Conservation (phyloP, 2,888 invertebrate species). For the Apamea epomidion region DNA sequence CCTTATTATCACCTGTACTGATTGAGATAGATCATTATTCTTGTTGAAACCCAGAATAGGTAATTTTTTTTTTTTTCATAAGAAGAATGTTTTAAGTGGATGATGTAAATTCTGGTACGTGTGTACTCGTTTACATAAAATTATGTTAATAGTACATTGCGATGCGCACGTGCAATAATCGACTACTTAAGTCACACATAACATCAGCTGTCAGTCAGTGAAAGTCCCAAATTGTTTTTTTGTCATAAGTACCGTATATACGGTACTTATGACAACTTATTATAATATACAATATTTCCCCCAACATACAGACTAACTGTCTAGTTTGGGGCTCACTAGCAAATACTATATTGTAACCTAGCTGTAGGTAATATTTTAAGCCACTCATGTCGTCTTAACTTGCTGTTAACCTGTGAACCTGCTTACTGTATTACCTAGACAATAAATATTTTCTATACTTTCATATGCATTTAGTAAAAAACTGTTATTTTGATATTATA, state of each 20-base stretch:
- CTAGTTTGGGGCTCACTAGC: no score
- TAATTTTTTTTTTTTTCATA: background rate
- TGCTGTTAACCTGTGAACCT: no score
- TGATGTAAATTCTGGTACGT: background rate
- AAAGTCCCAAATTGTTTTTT: background rate
- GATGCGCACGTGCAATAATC: background rate
- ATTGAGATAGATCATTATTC: background rate
- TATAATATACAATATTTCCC: no score
- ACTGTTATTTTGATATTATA: background rate
- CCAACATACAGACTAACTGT: no score
- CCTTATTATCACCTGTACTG: constrained; percentile 33
- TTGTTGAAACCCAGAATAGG: background rate
- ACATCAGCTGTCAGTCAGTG: background rate
- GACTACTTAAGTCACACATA: background rate
- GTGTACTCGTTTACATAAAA: background rate
- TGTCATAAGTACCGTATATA: background rate
- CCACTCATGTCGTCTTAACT: no score
- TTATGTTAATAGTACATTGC: background rate
- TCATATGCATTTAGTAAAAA: background rate
- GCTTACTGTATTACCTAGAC: no score
- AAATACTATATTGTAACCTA: no score
- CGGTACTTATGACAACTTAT: no score
- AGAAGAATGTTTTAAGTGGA: background rate
- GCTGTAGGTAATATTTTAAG: no score
- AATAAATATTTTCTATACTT: no score